Evolutionary conservation across 2,888 invertebrate genomes (phyloP), one percentile per base, ranked within the genome.

Genomic region (Escarpia spicata): DNA sequence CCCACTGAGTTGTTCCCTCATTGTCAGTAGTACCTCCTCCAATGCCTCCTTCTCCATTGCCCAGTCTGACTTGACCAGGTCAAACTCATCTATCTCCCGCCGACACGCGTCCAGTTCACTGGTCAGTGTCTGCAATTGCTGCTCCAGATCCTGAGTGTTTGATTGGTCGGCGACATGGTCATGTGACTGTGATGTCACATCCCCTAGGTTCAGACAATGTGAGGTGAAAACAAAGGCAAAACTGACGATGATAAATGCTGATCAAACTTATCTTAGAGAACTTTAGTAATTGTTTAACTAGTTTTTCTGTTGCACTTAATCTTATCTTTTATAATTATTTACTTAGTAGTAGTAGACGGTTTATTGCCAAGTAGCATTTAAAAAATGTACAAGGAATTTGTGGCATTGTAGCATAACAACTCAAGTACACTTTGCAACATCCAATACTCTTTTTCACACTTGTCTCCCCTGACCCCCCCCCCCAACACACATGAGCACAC

Each of bases 1-100:
- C 37, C 43, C 43, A 43, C 37, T 31, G 8, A 96, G 91, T 92
- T 96, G 94, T 52, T 94, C 94, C 89, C 95, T 92, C 75, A 96
- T 93, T 44, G 95, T 94, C 92, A 95, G 93, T 4, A 96, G 94
- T 0, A 96, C 95, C 19, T 95, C 95, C 92, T 96, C 96, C 15
- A 96, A 94, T 15, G 96, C 95, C 93, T 96, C 95, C 93, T 96
- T 96, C 93, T 96, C 96, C 92, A 94, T 94, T 94, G 94, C 93
- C 95, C 95, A 95, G 94, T 96, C 96, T 92, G 95, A 94, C 92
- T 94, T 95, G 92, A 95, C 94, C 92, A 94, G 92, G 92, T 96
- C 96, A 94, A 96, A 95, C 93, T 95, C 94, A 43, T 95, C 94
- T 15, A 95, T 94, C 91, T 95, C 95, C 43, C 93, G 92, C 93